Evolutionary conservation across 1,140 invertebrate species (phyloP), one percentile per base, ranked within the genome.

Genomic region (Holcopasites calliopsidis): DNA sequence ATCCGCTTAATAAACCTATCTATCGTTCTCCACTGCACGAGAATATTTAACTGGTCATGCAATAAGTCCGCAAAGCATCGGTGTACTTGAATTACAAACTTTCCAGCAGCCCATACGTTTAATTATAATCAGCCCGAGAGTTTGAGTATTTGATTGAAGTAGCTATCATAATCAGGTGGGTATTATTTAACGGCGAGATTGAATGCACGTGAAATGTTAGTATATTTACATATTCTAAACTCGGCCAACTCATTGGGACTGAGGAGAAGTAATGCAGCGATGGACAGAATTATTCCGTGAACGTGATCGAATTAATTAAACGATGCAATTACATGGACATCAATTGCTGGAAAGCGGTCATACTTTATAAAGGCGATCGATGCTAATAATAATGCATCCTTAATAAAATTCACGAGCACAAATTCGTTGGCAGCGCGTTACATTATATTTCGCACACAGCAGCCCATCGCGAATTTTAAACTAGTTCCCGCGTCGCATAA

Each of bases 1-100:
- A 79, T 79, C 66, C 65, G 47, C 60, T 80, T 76, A 76, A 76
- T 52, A 60, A 69, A 71, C 58, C 80, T 81, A 60, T 81, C 64
- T 64, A 28, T 58, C 50, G 50, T 42, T 21, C 44, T 42, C 38
- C 40, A n/a, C 31, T 11, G 49, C 35, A 49, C 35, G 76, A 38
- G 44, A 58, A 79, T 79, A 69, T 76, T 81, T 79, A 79, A 79
- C 40, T 61, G 18, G 26, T 18, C 33, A 23, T 44, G 31, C 58
- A 52, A 79, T 76, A 79, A 65, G 70, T 33, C 33, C 38, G 16
- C 44, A n/a, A 38, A 42, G 26, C 7, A 18, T 18, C 16, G 52
- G 11, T 35, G 5, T 23, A 23, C 11, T 0, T 13, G 28, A 31
- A 26, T 79, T 18, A 28, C 21, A 18, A 76, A 76, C n/a, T 75